phyloP scores from a whole-genome alignment of 1,140 invertebrate genomes.

The Trichonephila inaurata region DNA sequence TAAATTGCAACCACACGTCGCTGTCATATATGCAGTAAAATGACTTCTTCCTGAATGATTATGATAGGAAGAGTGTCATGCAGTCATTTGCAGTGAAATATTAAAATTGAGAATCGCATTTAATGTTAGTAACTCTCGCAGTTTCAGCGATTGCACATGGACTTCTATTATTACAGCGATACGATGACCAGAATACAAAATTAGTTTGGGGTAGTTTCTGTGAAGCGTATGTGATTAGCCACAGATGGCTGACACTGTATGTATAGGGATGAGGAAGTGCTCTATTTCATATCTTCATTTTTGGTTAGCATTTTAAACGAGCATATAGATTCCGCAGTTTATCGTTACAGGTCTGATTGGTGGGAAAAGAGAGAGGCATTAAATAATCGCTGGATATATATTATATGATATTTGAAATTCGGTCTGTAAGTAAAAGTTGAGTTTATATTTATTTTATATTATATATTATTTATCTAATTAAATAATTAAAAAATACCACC shows the following conservation, averaged over 20 bases:
- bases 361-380: not conserved
- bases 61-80: constrained; percentile 4
- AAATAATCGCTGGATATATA: not conserved
- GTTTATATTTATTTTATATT: not conserved
- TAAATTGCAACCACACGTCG: constrained; percentile 42
- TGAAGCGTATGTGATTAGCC: constrained; percentile 40
- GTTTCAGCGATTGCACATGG: not conserved
- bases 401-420: not conserved
- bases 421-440: not conserved
- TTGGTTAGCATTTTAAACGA: constrained; percentile 12
- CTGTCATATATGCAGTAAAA: constrained; percentile 25
- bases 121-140: constrained; percentile 5
- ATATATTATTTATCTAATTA: too few relatives aligned
- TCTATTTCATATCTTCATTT: constrained; percentile 28
- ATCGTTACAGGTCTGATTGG: not conserved
- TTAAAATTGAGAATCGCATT: constrained; percentile 57
- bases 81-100: constrained; percentile 59
- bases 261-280: constrained; percentile 28
- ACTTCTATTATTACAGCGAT: constrained; percentile 48
- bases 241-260: constrained; percentile 41
- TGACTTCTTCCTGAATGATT: constrained; percentile 64
- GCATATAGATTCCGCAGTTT: not conserved
- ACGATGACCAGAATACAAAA: constrained; percentile 60
- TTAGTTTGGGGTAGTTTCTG: constrained; percentile 49
- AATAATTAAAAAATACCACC: too few relatives aligned